Evolutionary conservation across 2,113 vertebrate genomes (phyloP).

Genomic region (Podarcis cretensis): DNA sequence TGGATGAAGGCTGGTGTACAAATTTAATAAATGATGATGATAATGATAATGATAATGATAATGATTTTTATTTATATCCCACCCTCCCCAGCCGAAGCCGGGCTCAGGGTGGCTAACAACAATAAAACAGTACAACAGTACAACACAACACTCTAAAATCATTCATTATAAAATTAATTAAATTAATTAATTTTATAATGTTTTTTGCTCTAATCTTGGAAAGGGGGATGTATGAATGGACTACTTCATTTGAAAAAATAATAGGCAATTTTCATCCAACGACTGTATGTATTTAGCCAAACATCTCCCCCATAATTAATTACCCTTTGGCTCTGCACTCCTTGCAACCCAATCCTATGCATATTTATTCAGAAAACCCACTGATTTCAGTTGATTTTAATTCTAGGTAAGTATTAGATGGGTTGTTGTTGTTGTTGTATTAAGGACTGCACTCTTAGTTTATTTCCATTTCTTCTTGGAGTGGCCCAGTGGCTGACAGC

Average conservation of each 20-base stretch:
- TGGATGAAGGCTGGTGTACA: no score
- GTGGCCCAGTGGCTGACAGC: not conserved
- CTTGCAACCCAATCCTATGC: not conserved
- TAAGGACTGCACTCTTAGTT: not conserved
- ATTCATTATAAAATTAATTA: no score
- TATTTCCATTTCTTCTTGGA: slow-evolving; percentile 48
- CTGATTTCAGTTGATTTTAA: not conserved
- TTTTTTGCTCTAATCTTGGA: not conserved
- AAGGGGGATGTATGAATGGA: not conserved
- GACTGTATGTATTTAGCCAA: not conserved
- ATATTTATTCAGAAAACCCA: not conserved
- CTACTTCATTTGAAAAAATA: not conserved
- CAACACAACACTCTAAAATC: no score
- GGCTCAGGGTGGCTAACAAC: no score
- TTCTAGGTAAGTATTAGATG: not conserved
- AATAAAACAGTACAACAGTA: no score
- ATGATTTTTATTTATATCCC: no score
- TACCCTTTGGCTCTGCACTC: not conserved
- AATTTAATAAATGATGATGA: no score
- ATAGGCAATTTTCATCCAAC: not conserved
- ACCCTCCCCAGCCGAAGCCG: no score
- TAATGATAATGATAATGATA: no score
- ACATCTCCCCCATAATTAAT: not conserved
- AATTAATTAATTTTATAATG: no score
- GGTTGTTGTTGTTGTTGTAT: not conserved